phyloP scores from a whole-genome alignment of 1,140 invertebrate species.

The Tetramorium simillimum region DNA sequence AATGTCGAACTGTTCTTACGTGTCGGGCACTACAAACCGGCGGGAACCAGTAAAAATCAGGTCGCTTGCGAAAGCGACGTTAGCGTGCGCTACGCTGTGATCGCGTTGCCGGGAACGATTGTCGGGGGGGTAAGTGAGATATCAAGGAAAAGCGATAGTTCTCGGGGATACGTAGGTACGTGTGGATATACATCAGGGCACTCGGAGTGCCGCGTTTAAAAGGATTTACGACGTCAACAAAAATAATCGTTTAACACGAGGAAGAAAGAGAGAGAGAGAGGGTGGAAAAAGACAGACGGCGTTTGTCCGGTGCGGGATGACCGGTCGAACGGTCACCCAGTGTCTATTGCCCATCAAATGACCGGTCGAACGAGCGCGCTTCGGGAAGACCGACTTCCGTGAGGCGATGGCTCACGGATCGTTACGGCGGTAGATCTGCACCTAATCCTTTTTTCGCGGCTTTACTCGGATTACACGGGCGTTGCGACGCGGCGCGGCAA shows the following conservation, averaged over 20 bases:
- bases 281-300: conserved; percentile 36
- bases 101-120: conserved; percentile 61
- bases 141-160: conserved; percentile 71
- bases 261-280: conserved; percentile 6
- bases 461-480: background rate
- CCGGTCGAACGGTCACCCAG: conserved; percentile 71
- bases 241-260: conserved; percentile 77
- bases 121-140: conserved; percentile 72
- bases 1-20: background rate
- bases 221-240: conserved; percentile 77
- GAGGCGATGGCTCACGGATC: conserved; percentile 60
- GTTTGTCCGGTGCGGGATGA: conserved; percentile 63
- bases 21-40: background rate
- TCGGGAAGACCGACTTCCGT: conserved; percentile 69
- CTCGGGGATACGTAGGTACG: conserved; percentile 56
- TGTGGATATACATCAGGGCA: conserved; percentile 66
- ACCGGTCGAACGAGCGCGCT: conserved; percentile 65
- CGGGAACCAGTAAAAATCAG: conserved; percentile 23
- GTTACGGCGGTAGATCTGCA: conserved; percentile 29
- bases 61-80: conserved; percentile 24
- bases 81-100: conserved; percentile 20
- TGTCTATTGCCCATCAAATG: conserved; percentile 77
- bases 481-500: background rate
- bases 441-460: conserved; percentile 2
- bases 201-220: conserved; percentile 71